Conservation (phyloP, 2,113 vertebrate genomes). For the Emydocephalus ijimae region DNA sequence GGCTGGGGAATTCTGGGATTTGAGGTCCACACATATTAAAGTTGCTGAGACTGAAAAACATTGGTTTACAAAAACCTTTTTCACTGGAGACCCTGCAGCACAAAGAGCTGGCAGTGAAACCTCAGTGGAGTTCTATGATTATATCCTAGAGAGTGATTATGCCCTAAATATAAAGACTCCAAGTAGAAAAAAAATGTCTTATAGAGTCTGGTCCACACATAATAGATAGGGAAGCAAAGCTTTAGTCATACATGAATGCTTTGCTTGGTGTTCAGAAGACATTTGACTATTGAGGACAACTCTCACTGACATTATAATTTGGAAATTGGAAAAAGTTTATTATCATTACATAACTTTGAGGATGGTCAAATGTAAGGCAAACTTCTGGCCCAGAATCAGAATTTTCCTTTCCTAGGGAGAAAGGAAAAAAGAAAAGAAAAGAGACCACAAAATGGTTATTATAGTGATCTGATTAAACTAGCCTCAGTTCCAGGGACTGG, state of each 20-base stretch:
- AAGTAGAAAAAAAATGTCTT: not conserved
- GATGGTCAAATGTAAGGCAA: not conserved
- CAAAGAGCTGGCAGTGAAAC: not conserved
- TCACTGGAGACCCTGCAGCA: slow-evolving; percentile 26
- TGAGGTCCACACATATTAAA: not conserved
- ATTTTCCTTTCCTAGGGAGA: not conserved
- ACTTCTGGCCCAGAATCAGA: not conserved
- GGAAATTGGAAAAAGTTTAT: not conserved
- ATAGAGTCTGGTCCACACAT: rapidly evolving
- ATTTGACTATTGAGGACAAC: not conserved
- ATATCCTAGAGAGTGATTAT: not conserved
- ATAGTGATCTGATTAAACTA: not conserved
- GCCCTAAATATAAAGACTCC: not conserved
- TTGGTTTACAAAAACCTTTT: not conserved
- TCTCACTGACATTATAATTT: not conserved
- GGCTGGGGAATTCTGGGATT: not conserved
- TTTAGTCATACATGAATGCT: not conserved
- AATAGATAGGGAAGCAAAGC: not conserved
- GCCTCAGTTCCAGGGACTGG: not conserved
- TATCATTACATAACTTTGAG: slow-evolving; percentile 13
- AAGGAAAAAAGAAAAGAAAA: not conserved
- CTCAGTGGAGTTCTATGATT: not conserved
- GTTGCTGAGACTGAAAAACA: not conserved
- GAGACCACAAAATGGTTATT: not conserved
- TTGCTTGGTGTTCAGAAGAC: not conserved